Conservation (phyloP, 2,113 vertebrate species). For the Xiphias gladius region DNA sequence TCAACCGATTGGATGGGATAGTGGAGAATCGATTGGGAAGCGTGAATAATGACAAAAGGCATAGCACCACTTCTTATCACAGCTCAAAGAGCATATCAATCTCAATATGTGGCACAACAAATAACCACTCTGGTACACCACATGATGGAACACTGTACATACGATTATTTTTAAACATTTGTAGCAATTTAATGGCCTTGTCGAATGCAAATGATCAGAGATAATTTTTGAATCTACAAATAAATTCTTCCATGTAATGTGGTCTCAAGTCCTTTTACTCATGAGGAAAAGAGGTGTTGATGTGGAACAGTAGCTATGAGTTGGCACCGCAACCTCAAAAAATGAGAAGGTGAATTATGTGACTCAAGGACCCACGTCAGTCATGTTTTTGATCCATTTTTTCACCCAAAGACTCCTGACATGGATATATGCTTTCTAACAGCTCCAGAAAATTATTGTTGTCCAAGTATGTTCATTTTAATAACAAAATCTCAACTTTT, state of each 20-base stretch:
- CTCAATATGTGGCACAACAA: slow-evolving; percentile 58
- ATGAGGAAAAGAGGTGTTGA: neutral
- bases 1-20: slow-evolving; percentile 78
- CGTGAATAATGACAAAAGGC: slow-evolving; percentile 84
- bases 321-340: neutral
- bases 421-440: neutral
- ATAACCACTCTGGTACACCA: slow-evolving; percentile 26
- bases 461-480: neutral
- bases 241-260: slow-evolving; percentile 7
- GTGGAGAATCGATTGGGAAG: slow-evolving; percentile 84
- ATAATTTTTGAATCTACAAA: slow-evolving; percentile 35
- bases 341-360: neutral
- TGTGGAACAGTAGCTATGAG: neutral
- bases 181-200: slow-evolving; percentile 27
- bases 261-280: slow-evolving; percentile 8
- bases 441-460: neutral
- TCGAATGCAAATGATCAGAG: slow-evolving; percentile 27
- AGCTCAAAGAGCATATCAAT: slow-evolving; percentile 63
- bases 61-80: slow-evolving; percentile 72
- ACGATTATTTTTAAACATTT: slow-evolving; percentile 35
- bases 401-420: neutral
- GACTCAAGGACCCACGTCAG: neutral
- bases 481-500: neutral
- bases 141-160: slow-evolving; percentile 16
- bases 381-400: neutral